A percentile compares a stretch with the other conserved stretches of the same genome.
These are phyloP conservation scores for Nipponacmea schrenckii DNA, from an alignment of 2,888 invertebrate genomes.

Conservation along the genomic window DNA sequence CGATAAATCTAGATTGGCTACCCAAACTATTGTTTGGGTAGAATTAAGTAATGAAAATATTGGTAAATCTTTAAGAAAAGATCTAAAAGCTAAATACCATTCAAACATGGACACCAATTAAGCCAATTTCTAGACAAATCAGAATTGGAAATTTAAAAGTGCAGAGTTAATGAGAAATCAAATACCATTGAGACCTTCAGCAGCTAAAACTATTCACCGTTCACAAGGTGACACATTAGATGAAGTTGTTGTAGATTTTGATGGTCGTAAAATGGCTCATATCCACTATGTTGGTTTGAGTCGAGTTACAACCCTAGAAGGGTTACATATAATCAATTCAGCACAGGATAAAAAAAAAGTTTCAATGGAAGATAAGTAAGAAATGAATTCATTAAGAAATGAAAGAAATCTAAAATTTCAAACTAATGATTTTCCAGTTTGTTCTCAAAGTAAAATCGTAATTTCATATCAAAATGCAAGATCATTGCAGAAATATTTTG, in stretches of 20 bases:
- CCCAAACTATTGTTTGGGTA: conserved; percentile 6
- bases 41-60: background rate
- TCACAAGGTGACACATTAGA: conserved; percentile 27
- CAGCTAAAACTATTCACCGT: conserved; percentile 29
- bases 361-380: conserved; percentile 11
- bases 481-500: no score
- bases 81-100: background rate
- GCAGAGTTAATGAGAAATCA: conserved; percentile 20
- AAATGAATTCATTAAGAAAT: conserved; percentile 20
- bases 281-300: conserved; percentile 31
- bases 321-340: conserved; percentile 19
- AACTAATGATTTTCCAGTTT: background rate
- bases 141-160: conserved; percentile 13
- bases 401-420: conserved; percentile 1
- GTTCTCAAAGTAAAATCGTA: background rate
- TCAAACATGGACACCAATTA: conserved; percentile 26
- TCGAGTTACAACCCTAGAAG: conserved; percentile 9
- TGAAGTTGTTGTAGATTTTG: conserved; percentile 20
- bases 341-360: conserved; percentile 12
- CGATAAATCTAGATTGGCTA: no score
- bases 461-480: no score
- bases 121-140: conserved; percentile 16
- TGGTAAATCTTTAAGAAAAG: background rate
- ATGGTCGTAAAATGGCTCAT: conserved; percentile 13
- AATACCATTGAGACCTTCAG: conserved; percentile 26